Base-by-base conservation (phyloP, 2,113 vertebrate species). In the Brachyhypopomus occidentalis region DNA sequence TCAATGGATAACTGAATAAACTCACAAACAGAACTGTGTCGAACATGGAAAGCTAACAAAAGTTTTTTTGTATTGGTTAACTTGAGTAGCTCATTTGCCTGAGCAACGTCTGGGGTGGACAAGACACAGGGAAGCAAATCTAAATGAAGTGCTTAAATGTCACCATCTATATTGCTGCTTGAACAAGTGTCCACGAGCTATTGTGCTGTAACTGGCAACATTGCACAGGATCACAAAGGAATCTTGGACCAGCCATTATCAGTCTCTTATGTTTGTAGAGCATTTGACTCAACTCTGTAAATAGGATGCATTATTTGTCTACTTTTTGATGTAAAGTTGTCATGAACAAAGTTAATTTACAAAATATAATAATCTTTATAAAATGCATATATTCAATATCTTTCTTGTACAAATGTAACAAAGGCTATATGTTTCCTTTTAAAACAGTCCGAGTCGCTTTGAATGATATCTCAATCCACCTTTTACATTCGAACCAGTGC, bases 311-410 rank as follows among this genome's bases (percentile, higher is more conserved):
- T 86, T 94, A 90, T 92, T 92, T 92, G 80, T 88, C 91, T 94
- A 91, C 92, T 91, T 93, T 92, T 95, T 87, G 75, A 58, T 71
- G 52, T 78, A 76, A 56, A 59, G 74, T 55, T 75, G 62, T 79
- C 27, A 93, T 92, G 88, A 90, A 89, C 93, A 95, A 81, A 91
- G 90, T 97, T 94, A 91, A 94, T 94, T 97, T 96, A 97, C 94
- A 96, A 94, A 94, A 95, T 94, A 94, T 91, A 92, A 88, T 89
- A 92, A 90, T 92, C 90, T 92, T 81, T 93, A 96, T 94, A 96
- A 95, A 93, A 92, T 48, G 85, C 83, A 72, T 86, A 81, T 60
- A 75, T 88, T 81, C 82, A 82, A 59, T 63, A 48, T 72, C 36
- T 77, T 77, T 56, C 75, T 62, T 81, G 73, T 81, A 80, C 83